Base-by-base conservation (phyloP, 2,888 invertebrate species). In the Polyploca ridens region DNA sequence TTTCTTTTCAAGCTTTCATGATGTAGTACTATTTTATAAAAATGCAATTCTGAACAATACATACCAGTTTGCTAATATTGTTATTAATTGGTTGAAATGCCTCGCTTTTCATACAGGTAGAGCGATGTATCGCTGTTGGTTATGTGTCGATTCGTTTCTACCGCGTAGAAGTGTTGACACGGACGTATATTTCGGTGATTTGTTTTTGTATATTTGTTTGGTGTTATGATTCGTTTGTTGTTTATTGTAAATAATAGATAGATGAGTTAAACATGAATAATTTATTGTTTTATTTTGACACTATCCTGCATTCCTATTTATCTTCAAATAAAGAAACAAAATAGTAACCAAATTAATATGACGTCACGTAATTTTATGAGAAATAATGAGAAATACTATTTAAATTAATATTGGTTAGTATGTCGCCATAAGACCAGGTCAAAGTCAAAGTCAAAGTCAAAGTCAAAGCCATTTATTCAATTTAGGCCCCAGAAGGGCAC, bases 161-260 rank as follows among this genome's bases (percentile, higher is more conserved):
- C 86, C 81, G 79, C 81, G 87, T 91, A 89, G 83, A 84, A 79
- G 80, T 81, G 79, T 84, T 85, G 54, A 54, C 54, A 54, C 83
- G 75, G 70, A 68, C 82, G 78, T 84, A 16, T 60, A 19, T 84
- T 81, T 77, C 75, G 79, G 77, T 82, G 79, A 79, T 81, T 83
- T 81, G 73, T 81, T 89, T 49, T 82, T 91, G 90, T 92, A 92
- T 88, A 90, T 91, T 88, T 87, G 87, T 88, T 90, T 86, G 81
- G 79, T 87, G 74, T 82, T 87, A 80, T 85, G 85, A 85, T 89
- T 89, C 81, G 81, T 89, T 91, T 90, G 88, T 90, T 91, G 87
- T 84, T 91, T 85, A 82, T 83, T 93, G 93, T 93, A 93, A 91
- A 93, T 93, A 93, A 89, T 90, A 92, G 89, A 93, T 92, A 90